Conservation (phyloP, 2,888 invertebrate genomes). For the Pegoplata infirma region DNA sequence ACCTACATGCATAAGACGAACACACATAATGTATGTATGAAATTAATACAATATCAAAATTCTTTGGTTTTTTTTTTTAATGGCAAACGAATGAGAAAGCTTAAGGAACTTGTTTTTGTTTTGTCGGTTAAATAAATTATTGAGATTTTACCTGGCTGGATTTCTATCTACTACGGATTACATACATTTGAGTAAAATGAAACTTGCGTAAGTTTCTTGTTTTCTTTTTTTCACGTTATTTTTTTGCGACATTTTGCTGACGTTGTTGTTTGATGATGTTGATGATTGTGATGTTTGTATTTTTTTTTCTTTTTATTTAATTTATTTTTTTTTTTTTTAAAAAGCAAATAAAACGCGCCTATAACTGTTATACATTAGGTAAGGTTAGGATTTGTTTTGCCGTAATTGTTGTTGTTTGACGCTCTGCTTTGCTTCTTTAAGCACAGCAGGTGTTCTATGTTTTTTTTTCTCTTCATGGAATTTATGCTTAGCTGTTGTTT, state of each 20-base stretch:
- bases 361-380: conserved; percentile 68
- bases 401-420: conserved; percentile 2
- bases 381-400: conserved; percentile 71
- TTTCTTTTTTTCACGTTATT: neutral
- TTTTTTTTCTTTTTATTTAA: conserved; percentile 2
- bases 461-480: too few relatives aligned
- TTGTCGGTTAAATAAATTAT: neutral
- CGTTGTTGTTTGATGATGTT: conserved; percentile 12
- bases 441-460: conserved; percentile 8
- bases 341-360: conserved; percentile 23
- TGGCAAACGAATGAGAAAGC: conserved; percentile 15
- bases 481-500: neutral
- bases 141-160: neutral
- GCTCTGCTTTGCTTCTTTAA: neutral
- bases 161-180: neutral
- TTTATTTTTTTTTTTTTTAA: too few relatives aligned
- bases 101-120: conserved; percentile 33
- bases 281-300: neutral
- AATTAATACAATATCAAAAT: neutral
- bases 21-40: neutral
- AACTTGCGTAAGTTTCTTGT: conserved; percentile 25
- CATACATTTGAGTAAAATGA: neutral
- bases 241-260: conserved; percentile 28
- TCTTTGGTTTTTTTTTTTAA: neutral
- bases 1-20: conserved; percentile 45